Base-by-base conservation (phyloP, 53 echinoderm and acorn worm species). In the Zoroaster sp. region DNA sequence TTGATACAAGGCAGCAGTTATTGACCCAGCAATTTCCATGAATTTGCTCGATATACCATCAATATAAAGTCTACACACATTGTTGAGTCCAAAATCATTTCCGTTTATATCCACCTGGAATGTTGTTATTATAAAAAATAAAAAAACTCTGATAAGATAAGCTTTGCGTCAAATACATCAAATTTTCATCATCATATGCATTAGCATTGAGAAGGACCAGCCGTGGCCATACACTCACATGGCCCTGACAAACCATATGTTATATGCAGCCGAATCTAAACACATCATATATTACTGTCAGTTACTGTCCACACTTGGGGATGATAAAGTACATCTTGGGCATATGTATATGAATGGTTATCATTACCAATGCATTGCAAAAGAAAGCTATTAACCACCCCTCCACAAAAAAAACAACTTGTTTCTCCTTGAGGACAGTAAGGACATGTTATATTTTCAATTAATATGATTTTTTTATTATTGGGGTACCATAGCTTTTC, bases 191-290 rank as follows among this genome's bases (percentile, higher is more conserved):
- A n/a, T n/a, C n/a, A n/a, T n/a, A n/a, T n/a, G n/a, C n/a, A n/a
- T n/a, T n/a, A n/a, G n/a, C n/a, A n/a, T n/a, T n/a, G n/a, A n/a
- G n/a, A n/a, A n/a, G n/a, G n/a, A n/a, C n/a, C n/a, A n/a, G n/a
- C n/a, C n/a, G n/a, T n/a, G n/a, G n/a, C n/a, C n/a, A n/a, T n/a
- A n/a, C n/a, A n/a, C n/a, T n/a, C n/a, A n/a, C n/a, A n/a, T n/a
- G n/a, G n/a, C n/a, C n/a, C n/a, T 59, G 63, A 41, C 18, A 28
- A 63, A 59, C 59, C 79, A 79, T 35, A 79, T 79, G 79, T 79
- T 63, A 39, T 63, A 32, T 79, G 63, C 55, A 63, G 37, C 20
- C 54, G 78, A 78, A 78, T 78, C 75, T 75, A 78, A 78, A 78
- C 65, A 79, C 40, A n/a, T 13, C 63, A 35, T 55, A 55, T 79